Evolutionary conservation across 1,140 invertebrate genomes (phyloP).

Genomic region (Macrotrachela quadricornifera): DNA sequence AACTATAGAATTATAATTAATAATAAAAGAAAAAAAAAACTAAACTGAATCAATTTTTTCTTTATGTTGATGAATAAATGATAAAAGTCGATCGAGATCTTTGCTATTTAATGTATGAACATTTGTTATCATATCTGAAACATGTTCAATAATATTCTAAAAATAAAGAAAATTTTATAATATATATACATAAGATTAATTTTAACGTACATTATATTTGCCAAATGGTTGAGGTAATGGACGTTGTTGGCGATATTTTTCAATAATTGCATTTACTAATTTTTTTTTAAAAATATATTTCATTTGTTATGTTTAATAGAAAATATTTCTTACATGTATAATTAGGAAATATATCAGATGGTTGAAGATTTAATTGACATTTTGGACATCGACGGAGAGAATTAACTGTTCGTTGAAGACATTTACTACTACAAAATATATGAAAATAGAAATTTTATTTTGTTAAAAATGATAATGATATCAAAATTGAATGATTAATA

Average conservation of each 20-base stretch:
- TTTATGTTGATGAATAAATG: constrained; percentile 2
- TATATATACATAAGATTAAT: neutral
- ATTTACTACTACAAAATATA: constrained; percentile 33
- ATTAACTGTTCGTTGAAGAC: constrained; percentile 56
- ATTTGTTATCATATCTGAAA: neutral
- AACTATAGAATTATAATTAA: too few relatives aligned
- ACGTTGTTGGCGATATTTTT: constrained; percentile 27
- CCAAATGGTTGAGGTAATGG: neutral
- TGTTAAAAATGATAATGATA: too few relatives aligned
- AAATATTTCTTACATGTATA: constrained; percentile 31
- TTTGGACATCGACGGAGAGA: constrained; percentile 60
- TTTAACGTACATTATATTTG: neutral
- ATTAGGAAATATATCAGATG: constrained; percentile 57
- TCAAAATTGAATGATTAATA: too few relatives aligned
- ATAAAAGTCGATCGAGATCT: constrained; percentile 2
- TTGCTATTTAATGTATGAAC: neutral
- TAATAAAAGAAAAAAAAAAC: constrained; percentile 19
- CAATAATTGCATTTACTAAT: constrained; percentile 48
- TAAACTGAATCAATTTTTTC: neutral
- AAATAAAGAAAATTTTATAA: neutral
- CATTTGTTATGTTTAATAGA: too few relatives aligned
- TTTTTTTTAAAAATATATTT: constrained; percentile 50
- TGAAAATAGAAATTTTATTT: too few relatives aligned
- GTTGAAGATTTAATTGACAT: constrained; percentile 50
- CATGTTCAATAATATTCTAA: neutral